Evolutionary conservation across 1,140 invertebrate genomes (phyloP).

Genomic region (Bursaphelenchus mucronatus): DNA sequence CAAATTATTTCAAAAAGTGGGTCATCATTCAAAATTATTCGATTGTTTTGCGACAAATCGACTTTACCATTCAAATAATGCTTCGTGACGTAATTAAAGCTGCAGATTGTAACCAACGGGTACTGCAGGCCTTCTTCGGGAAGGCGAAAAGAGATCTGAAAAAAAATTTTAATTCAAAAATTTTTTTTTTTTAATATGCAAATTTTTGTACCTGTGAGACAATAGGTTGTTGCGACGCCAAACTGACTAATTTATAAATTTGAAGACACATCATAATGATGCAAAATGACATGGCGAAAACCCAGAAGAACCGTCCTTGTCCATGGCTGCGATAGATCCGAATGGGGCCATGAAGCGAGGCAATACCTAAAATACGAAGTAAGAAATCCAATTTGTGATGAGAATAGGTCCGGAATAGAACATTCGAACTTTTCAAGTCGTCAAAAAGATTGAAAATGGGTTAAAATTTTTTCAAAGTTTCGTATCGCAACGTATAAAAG

Average conservation of each 20-base stretch:
- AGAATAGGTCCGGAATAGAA: no score
- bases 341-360: conserved; percentile 53
- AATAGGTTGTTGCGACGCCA: conserved; percentile 46
- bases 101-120: conserved; percentile 53
- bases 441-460: not conserved
- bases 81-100: conserved; percentile 45
- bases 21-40: no score
- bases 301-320: conserved; percentile 42
- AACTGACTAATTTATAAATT: conserved; percentile 31
- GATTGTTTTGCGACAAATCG: no score
- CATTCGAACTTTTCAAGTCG: no score
- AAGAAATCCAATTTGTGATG: no score
- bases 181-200: not conserved
- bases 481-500: no score
- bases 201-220: conserved; percentile 49
- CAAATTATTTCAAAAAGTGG: no score
- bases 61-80: conserved; percentile 11
- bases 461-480: no score
- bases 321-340: conserved; percentile 50
- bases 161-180: not conserved
- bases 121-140: conserved; percentile 51
- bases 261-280: conserved; percentile 44
- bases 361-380: conserved; percentile 39
- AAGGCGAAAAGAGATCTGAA: conserved; percentile 48
- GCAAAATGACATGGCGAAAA: conserved; percentile 38